Evolutionary conservation across 2,888 invertebrate species (phyloP).

Genomic region (Cantharis flavilabris): DNA sequence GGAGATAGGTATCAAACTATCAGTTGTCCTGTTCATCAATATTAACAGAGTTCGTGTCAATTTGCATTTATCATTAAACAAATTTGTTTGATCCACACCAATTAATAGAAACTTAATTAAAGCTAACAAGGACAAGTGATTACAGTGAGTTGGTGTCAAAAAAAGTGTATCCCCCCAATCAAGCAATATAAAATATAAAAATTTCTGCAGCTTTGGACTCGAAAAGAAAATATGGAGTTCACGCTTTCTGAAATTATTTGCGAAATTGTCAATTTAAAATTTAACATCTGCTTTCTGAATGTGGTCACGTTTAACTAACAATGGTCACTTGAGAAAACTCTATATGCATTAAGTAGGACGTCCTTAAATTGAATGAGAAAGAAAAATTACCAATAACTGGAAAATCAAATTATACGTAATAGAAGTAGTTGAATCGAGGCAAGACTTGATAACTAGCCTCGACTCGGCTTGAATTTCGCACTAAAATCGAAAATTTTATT

Average conservation of each 20-base stretch:
- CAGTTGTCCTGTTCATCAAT: not conserved
- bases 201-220: not conserved
- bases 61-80: not conserved
- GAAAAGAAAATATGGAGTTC: not conserved
- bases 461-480: no score
- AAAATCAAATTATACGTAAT: not conserved
- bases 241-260: not conserved
- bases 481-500: not conserved
- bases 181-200: not conserved
- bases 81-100: not conserved
- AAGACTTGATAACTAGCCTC: not conserved
- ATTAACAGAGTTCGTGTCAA: not conserved
- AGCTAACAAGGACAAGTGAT: no score
- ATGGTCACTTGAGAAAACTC: conserved; percentile 8
- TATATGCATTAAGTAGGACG: not conserved
- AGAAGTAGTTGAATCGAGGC: not conserved
- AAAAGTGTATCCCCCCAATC: not conserved
- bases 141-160: not conserved
- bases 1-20: not conserved
- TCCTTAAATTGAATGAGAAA: not conserved
- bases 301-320: conserved; percentile 8
- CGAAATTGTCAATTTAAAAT: not conserved
- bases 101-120: not conserved
- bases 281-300: not conserved
- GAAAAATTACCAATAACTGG: not conserved